Conservation (phyloP, 2,113 vertebrate genomes). For the Podiceps cristatus region DNA sequence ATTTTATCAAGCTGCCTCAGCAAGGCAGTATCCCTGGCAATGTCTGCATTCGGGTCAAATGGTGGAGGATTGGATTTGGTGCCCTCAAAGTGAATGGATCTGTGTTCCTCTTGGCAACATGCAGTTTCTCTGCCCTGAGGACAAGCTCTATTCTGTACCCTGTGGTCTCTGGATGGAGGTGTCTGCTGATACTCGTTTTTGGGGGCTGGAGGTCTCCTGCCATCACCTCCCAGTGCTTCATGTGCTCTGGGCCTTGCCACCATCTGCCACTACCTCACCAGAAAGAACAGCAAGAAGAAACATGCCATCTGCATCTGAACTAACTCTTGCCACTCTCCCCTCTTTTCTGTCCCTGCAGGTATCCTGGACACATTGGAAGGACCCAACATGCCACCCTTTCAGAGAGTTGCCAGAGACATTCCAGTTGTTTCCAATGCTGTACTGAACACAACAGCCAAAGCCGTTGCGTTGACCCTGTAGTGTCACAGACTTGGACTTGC, state of each 20-base stretch:
- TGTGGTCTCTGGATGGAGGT: neutral
- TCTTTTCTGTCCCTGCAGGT: slow-evolving; percentile 74
- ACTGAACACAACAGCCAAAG: slow-evolving; percentile 83
- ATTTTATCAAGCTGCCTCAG: neutral
- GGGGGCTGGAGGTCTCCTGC: neutral
- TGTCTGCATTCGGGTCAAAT: neutral
- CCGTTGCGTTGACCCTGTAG: slow-evolving; percentile 69
- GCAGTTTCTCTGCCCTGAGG: neutral
- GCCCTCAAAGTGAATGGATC: neutral
- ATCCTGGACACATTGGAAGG: slow-evolving; percentile 92
- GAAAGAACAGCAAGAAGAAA: neutral
- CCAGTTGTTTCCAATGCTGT: slow-evolving; percentile 73
- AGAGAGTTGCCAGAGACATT: slow-evolving; percentile 92
- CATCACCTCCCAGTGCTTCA: fast-evolving
- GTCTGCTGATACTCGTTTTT: neutral
- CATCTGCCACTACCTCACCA: neutral
- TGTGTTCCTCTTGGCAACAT: neutral
- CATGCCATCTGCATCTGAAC: neutral
- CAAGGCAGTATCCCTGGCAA: neutral
- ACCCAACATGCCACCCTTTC: slow-evolving; percentile 87
- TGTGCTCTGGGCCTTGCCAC: neutral
- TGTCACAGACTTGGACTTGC: slow-evolving; percentile 66
- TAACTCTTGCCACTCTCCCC: neutral
- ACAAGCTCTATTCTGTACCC: neutral
- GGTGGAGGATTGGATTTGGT: neutral